Evolutionary conservation across 1,140 invertebrate species (phyloP).

Genomic region (Hermetia illucens): DNA sequence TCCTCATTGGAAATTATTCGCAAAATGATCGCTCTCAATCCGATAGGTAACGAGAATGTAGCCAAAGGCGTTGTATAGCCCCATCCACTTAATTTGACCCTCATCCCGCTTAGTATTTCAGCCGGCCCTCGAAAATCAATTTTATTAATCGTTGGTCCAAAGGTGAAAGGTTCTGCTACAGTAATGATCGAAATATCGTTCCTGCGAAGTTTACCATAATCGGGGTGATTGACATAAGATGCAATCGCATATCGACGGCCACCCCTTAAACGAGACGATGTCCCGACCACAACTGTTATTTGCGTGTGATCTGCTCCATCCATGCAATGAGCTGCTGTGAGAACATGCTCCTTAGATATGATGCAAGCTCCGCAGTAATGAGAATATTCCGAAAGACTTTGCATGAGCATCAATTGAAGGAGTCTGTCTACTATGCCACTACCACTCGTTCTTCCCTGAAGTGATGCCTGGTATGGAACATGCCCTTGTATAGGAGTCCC

Average conservation of each 20-base stretch:
- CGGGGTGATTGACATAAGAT: constrained; percentile 17
- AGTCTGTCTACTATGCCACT: too few species aligned
- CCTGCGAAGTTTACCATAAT: constrained; percentile 17
- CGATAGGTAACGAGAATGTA: constrained; percentile 19
- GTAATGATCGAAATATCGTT: constrained; percentile 25
- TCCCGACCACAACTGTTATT: constrained; percentile 32
- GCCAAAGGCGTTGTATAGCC: constrained; percentile 16
- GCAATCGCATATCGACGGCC: constrained; percentile 19
- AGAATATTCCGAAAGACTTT: too few species aligned
- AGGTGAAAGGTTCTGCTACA: constrained; percentile 16
- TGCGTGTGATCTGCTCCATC: constrained; percentile 16
- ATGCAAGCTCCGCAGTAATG: constrained; percentile 31
- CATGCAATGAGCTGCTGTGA: constrained; percentile 31
- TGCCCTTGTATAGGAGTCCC: constrained; percentile 15
- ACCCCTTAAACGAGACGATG: constrained; percentile 30
- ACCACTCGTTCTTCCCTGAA: constrained; percentile 12
- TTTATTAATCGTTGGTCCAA: constrained; percentile 10
- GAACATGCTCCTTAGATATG: constrained; percentile 20
- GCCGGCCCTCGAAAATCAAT: constrained; percentile 14
- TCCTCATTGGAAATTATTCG: constrained; percentile 24
- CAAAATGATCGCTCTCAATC: constrained; percentile 19
- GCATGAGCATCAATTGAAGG: neutral
- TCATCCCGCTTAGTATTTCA: constrained; percentile 12
- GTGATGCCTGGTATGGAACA: constrained; percentile 23
- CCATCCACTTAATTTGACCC: constrained; percentile 25